Evolutionary conservation across 2,113 vertebrate genomes (phyloP).

Genomic region (Asarcornis scutulata): DNA sequence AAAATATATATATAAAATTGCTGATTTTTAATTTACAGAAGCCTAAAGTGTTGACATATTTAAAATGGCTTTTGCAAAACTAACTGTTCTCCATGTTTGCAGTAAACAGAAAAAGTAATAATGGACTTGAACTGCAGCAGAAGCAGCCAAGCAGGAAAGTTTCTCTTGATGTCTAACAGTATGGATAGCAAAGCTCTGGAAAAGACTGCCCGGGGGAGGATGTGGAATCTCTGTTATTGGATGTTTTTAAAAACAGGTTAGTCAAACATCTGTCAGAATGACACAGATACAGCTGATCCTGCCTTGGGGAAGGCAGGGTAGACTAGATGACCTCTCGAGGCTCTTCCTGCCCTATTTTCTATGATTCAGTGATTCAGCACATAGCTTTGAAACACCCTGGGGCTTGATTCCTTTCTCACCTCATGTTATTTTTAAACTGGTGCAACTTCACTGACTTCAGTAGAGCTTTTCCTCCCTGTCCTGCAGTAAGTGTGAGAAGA

Average conservation of each 20-base stretch:
- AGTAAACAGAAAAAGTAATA: background rate
- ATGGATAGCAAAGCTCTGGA: background rate
- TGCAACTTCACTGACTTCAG: conserved; percentile 44
- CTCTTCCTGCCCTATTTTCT: conserved; percentile 56
- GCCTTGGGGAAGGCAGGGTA: conserved; percentile 50
- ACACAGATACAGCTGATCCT: conserved; percentile 46
- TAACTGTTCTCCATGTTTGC: background rate
- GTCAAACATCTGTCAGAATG: conserved; percentile 43
- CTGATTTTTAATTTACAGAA: background rate
- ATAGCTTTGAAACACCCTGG: conserved; percentile 43
- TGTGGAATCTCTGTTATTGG: background rate
- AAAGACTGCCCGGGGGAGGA: background rate
- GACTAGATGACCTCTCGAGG: conserved; percentile 45
- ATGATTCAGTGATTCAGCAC: conserved; percentile 58
- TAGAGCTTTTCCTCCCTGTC: background rate
- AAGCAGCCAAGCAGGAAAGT: background rate
- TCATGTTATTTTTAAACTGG: conserved; percentile 61
- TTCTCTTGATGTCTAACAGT: background rate
- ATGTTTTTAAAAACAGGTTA: conserved; percentile 47
- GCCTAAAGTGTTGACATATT: background rate
- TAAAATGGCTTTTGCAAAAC: background rate
- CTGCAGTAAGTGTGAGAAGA: conserved; percentile 1
- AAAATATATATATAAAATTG: background rate
- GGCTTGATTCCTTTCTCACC: conserved; percentile 52
- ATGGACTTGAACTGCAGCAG: background rate